A percentile compares a stretch with the other conserved stretches of the same genome.
Evolutionary conservation across 2,888 invertebrate genomes (phyloP).

Genomic region (Meteorus colon): DNA sequence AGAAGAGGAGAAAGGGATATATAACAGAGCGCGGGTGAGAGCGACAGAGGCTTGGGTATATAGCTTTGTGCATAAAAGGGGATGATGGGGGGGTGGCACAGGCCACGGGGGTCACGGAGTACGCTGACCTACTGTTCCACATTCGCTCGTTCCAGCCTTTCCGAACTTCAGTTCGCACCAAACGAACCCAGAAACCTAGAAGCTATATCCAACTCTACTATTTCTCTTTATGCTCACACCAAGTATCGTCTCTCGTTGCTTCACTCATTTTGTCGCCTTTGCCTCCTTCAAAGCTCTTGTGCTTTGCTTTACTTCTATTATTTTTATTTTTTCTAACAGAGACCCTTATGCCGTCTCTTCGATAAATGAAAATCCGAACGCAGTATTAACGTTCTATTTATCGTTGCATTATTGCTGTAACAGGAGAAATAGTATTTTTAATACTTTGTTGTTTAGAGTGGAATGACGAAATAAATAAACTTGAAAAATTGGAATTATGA

Average conservation of each 20-base stretch:
- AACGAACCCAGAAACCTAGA: slow-evolving; percentile 55
- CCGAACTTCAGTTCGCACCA: slow-evolving; percentile 61
- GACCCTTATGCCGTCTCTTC: not conserved
- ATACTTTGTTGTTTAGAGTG: too few species aligned
- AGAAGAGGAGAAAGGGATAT: slow-evolving; percentile 12
- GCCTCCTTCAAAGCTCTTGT: slow-evolving; percentile 25
- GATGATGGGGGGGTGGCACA: slow-evolving; percentile 40
- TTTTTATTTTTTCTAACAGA: not conserved
- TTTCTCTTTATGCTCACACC: slow-evolving; percentile 17
- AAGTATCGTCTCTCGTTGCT: slow-evolving; percentile 2
- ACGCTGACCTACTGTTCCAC: slow-evolving; percentile 72
- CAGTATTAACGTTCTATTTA: not conserved
- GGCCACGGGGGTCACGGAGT: slow-evolving; percentile 70
- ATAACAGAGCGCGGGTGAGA: slow-evolving; percentile 26
- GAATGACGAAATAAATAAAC: too few species aligned
- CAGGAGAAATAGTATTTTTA: too few species aligned
- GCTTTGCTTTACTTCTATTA: slow-evolving; percentile 5
- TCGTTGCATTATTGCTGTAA: not conserved
- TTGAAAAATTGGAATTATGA: too few species aligned
- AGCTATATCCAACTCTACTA: slow-evolving; percentile 23
- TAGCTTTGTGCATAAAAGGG: slow-evolving; percentile 22
- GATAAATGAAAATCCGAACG: slow-evolving; percentile 19
- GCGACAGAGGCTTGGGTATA: slow-evolving; percentile 17
- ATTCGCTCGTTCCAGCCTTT: slow-evolving; percentile 69
- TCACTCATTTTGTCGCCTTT: slow-evolving; percentile 15